These are phyloP conservation scores for Adelosebastes latens DNA, from an alignment of 2,797 vertebrate species.

Conservation along the genomic window DNA sequence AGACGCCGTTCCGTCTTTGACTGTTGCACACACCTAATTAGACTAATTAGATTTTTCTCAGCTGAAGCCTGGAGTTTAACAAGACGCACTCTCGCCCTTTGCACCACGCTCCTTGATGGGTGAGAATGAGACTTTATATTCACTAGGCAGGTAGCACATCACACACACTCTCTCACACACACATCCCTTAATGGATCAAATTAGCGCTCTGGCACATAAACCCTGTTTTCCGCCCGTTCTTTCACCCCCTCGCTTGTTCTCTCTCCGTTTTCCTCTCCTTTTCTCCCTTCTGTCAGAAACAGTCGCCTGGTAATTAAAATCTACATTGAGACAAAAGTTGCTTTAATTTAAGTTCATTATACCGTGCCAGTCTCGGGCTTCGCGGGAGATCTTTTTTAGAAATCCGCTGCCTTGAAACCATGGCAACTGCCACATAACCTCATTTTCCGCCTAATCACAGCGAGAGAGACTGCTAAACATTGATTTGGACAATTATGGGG, in stretches of 20 bases:
- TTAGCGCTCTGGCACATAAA: constrained; percentile 81
- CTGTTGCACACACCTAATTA: constrained; percentile 72
- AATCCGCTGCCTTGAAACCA: constrained; percentile 71
- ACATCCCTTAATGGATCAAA: constrained; percentile 79
- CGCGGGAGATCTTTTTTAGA: constrained; percentile 61
- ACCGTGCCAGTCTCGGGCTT: constrained; percentile 58
- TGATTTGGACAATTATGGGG: constrained; percentile 78
- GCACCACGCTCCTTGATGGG: constrained; percentile 50
- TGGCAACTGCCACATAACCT: constrained; percentile 72
- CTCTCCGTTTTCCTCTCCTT: constrained; percentile 26
- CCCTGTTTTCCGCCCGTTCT: constrained; percentile 63
- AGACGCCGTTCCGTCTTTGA: constrained; percentile 35
- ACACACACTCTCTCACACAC: constrained; percentile 42
- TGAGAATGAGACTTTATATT: constrained; percentile 72
- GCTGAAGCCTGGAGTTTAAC: constrained; percentile 60
- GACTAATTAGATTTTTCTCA: constrained; percentile 70
- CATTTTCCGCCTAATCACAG: constrained; percentile 75
- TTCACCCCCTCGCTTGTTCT: constrained; percentile 38
- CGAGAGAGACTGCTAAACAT: constrained; percentile 65
- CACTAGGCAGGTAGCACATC: constrained; percentile 64
- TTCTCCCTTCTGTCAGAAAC: constrained; percentile 50
- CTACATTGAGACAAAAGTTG: constrained; percentile 70
- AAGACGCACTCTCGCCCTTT: constrained; percentile 61
- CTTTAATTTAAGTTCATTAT: constrained; percentile 82
- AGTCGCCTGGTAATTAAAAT: constrained; percentile 72